Base-by-base conservation (phyloP, 2,888 invertebrate species). In the Malachius bipustulatus region DNA sequence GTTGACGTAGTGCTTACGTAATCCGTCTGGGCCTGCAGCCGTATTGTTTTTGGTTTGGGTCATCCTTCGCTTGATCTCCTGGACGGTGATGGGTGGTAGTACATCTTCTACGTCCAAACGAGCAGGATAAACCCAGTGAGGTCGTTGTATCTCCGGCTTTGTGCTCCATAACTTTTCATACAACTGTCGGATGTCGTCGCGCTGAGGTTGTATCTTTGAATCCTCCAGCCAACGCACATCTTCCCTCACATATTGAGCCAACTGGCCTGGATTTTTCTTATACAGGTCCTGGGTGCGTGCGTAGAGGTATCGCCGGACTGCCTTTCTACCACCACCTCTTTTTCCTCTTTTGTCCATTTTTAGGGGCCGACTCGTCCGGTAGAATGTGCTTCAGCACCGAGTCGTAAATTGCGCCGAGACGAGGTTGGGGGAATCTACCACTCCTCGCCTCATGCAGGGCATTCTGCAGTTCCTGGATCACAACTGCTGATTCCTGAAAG, bases 251-350 rank as follows among this genome's bases (percentile, higher is more conserved):
- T 44, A 14, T 40, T 55, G 39, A 24, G 53, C 40, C 38, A 56
- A 36, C 32, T 47, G 16, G 28, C 46, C 48, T 42, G 53, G 54
- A 37, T 49, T 49, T 45, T 40, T 47, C 29, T 45, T 43, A 6
- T 34, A 56, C 1, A 57, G 28, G 3, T 55, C 50, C 38, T 57
- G 56, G 28, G 53, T 51, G 1, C 51, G 35, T 0, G 55, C 50
- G 19, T 49, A 56, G 2, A 42, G 32, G 26, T 42, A 48, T 14
- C 42, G 43, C 41, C 49, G 44, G 27, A 35, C 33, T 8, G 38
- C 36, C 9, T 40, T 13, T 26, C 31, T 30, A 4, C 40, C 34
- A 14, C 34, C 10, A 16, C 32, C 35, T 26, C 26, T 34, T n/a
- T 34, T 39, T 27, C 35, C 26, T 14, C 3, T 27, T 28, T n/a